Base-by-base conservation (phyloP, 2,797 vertebrate species). In the Pangasius sanitwongsei region DNA sequence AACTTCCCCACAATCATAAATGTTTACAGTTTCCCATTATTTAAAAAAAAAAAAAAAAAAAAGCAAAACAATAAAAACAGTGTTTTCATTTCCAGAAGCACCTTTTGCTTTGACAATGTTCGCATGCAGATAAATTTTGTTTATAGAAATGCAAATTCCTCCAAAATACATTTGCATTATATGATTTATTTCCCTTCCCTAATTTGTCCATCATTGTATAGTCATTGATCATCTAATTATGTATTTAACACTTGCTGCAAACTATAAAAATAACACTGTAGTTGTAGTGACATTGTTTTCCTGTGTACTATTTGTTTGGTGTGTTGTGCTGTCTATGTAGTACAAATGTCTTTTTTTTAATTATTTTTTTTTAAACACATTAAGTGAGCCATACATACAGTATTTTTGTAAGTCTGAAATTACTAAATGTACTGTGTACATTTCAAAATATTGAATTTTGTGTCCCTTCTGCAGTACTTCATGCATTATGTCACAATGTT, bases 391-490 rank as follows among this genome's bases (percentile, higher is more conserved):
- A 69, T 81, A 90, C 94, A 94, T 95, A 96, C 95, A 96, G 94
- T 96, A 96, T 96, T 96, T 96, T 96, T 96, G 94, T 97, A 96
- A 94, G 91, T 92, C 83, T 91, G 59, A 92, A 90, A 83, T 88
- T 65, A 89, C 88, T 82, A 95, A 94, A 91, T 92, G 93, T 94
- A 95, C 93, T 88, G 89, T 95, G 95, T 91, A 92, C 92, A 94
- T 94, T 93, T 93, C 92, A 94, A 94, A 89, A 88, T 85, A 67
- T 89, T 86, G 85, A 88, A 87, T 86, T 86, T 72, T 87, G 88
- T 86, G 70, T 91, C 89, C 91, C 90, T 87, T 91, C 90, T 89
- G 88, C 89, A 85, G 88, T 90, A 91, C 89, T 91, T 90, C 81
- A 91, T 89, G 53, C 65, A 78, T 87, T 78, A n/a, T 86, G 86